These are phyloP conservation scores for Canis aureus DNA, from an alignment of 2,113 vertebrate genomes.

Conservation along the genomic window DNA sequence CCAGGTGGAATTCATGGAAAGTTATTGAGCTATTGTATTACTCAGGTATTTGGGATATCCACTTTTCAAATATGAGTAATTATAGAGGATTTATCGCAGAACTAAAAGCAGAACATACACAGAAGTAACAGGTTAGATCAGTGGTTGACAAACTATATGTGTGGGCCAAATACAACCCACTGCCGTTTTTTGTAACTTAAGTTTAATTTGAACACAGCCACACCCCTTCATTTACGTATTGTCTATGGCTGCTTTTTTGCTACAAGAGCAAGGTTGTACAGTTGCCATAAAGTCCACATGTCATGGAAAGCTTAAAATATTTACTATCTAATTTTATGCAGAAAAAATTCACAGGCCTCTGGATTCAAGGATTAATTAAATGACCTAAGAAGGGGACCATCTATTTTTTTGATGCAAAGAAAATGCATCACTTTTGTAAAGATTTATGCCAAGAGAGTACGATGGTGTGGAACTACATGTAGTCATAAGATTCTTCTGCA, in stretches of 20 bases:
- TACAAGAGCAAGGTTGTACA: neutral
- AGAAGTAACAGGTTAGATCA: neutral
- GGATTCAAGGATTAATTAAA: neutral
- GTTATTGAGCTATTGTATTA: neutral
- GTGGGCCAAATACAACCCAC: neutral
- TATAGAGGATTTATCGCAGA: neutral
- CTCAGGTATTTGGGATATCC: neutral
- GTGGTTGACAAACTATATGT: neutral
- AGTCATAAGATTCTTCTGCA: neutral
- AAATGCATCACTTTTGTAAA: neutral
- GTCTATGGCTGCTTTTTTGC: neutral
- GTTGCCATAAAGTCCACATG: neutral
- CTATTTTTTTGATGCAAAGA: neutral
- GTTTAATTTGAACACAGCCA: neutral
- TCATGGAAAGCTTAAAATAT: neutral
- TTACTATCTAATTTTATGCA: neutral
- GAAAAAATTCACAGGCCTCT: neutral
- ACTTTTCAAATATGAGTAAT: conserved; percentile 10
- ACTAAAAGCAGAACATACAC: neutral
- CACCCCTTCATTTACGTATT: neutral
- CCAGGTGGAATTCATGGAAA: neutral
- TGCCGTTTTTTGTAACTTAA: neutral
- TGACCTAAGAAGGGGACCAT: neutral
- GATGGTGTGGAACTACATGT: neutral
- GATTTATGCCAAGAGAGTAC: neutral